Evolutionary conservation across 1,140 invertebrate genomes (phyloP), one percentile per base, ranked within the genome.

Genomic region (Cotesia vestalis): DNA sequence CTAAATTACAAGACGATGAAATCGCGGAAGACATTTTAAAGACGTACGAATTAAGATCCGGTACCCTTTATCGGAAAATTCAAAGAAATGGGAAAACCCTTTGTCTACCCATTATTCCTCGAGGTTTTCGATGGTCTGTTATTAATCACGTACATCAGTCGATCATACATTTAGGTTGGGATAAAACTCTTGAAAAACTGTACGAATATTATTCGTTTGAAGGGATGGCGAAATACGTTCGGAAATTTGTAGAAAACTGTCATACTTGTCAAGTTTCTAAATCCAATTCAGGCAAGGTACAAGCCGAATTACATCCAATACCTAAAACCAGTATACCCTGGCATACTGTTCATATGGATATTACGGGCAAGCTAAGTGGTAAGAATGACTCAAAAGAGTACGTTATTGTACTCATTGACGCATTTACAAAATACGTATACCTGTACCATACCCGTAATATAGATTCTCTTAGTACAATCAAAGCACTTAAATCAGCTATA

Each of bases 81-180:
- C 75, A 78, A 66, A 36, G 77, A 11, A 75, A 75, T 20, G 51
- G 60, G 57, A 9, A 70, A 77, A 74, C 75, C 14, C 67, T 59
- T 17, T 80, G 78, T 67, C 66, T 83, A 60, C 78, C 81, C 8
- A 78, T 83, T 36, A 63, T 84, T 11, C 80, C 81, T 0, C 71
- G 76, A 20, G 51, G 76, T 1, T 78, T 81, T 17, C 69, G 66
- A 63, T 81, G 78, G 77, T 78, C 79, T 0, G 64, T 85, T 5
- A 78, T 86, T 60, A 80, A 83, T 38, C 73, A 77, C 62, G 71
- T 80, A 5, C 85, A 84, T 66, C 78, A 81, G 14, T 61, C 68
- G 35, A 57, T 73, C 9, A 34, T 66, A 9, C 80, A 80, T 76
- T 77, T 78, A 36, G 76, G 77, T 1, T 73, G 76, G 61, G 74